A percentile compares a stretch with the other conserved stretches of the same genome.
Evolutionary conservation across 2,797 vertebrate genomes (phyloP).

Genomic region (Neosalanx taihuensis): DNA sequence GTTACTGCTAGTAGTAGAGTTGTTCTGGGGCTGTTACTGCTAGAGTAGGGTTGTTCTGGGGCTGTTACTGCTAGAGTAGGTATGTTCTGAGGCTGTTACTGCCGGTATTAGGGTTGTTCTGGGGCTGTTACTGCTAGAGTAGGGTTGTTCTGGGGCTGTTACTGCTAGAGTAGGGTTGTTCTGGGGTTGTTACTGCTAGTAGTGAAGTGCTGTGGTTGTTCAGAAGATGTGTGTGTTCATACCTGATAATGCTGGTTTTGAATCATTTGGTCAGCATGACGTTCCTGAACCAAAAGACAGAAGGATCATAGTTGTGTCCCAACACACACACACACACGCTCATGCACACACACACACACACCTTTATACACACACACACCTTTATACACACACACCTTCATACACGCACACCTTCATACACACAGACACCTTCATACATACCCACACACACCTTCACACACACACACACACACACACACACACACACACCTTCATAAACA

Average conservation of each 20-base stretch:
- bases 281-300: slow-evolving; percentile 76
- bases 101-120: too few species aligned
- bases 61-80: background rate
- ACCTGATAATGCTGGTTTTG: slow-evolving; percentile 98
- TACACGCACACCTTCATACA: background rate
- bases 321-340: background rate
- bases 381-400: background rate
- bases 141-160: background rate
- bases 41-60: too few species aligned
- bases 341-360: background rate
- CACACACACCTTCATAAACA: background rate
- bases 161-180: too few species aligned
- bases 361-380: too few species aligned
- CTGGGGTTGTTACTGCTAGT: too few species aligned
- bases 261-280: slow-evolving; percentile 90
- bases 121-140: background rate
- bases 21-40: too few species aligned
- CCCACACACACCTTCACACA: slow-evolving; percentile 6
- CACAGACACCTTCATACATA: background rate
- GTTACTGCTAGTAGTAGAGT: too few species aligned
- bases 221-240: background rate
- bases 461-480: background rate
- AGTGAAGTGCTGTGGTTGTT: background rate
- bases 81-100: background rate
- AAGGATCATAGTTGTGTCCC: background rate